These are phyloP conservation scores for Antechinus stuartii DNA, from an alignment of 2,113 vertebrate genomes.

Conservation along the genomic window DNA sequence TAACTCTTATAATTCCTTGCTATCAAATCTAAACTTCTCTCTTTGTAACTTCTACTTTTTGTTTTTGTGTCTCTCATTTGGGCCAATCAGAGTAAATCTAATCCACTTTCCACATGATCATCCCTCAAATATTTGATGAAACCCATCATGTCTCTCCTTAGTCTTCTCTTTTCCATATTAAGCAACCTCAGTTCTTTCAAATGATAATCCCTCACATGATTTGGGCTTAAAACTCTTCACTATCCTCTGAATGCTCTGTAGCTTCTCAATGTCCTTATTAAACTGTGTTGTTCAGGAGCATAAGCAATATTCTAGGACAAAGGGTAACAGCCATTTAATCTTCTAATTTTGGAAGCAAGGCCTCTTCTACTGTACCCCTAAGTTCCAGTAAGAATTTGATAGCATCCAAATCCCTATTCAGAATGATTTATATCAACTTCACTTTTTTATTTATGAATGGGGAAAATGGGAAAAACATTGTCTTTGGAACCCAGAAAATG, in stretches of 20 bases:
- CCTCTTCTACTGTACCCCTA: neutral
- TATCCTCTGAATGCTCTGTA: neutral
- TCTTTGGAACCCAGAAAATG: neutral
- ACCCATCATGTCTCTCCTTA: neutral
- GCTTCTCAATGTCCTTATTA: neutral
- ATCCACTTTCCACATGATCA: neutral
- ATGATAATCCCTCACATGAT: neutral
- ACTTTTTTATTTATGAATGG: neutral
- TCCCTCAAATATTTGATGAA: neutral
- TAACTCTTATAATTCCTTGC: neutral
- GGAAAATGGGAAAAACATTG: neutral
- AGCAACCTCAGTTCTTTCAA: neutral
- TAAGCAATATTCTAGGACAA: neutral
- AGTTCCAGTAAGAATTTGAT: neutral
- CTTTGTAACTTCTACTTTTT: neutral
- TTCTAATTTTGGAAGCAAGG: neutral
- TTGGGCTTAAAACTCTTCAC: neutral
- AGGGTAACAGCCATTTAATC: neutral
- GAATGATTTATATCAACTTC: neutral
- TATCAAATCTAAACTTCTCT: neutral
- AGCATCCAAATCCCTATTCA: neutral
- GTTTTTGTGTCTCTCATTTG: neutral
- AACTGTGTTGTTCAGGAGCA: too few relatives aligned
- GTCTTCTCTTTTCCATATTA: neutral
- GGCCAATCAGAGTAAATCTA: neutral